Base-by-base conservation (phyloP, 2,113 vertebrate genomes). In the Mastomys coucha region DNA sequence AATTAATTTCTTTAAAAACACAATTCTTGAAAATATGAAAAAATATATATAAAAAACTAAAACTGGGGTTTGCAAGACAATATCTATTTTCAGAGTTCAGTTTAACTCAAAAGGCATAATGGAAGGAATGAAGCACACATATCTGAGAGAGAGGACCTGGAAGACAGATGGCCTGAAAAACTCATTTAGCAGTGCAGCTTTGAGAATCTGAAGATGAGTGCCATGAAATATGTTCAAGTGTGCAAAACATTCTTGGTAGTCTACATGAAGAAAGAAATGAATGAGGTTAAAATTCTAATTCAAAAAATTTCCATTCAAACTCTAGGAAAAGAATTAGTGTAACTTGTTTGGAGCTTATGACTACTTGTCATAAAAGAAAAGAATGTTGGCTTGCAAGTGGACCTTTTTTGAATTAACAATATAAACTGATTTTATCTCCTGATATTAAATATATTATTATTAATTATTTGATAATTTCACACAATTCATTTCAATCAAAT, bases 121-220 rank as follows among this genome's bases (percentile, higher is more conserved):
- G 28, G 56, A 97, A 96, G 88, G 97, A 96, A 49, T 96, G 56
- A 94, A 24, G 81, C 31, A 33, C 89, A 53, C 56, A 95, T 80
- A 92, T 81, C 22, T 94, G 88, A 51, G 63, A 93, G 85, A 28
- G 96, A 49, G 33, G 88, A 53, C 51, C 9, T 2, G 0, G 24
- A 65, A 19, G 36, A 75, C 8, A 49, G 42, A 33, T 73, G 16
- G 49, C 77, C 20, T 94, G 31, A 78, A 93, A 93, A 51, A 77
- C 2, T 51, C 36, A 69, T 49, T 70, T 88, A 8, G 70, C 65
- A 92, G 78, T 80, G 45, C 36, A 80, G n/a, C 39, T 56, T 33
- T 49, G 33, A 80, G 2, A 60, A 12, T 69, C 14, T 80, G n/a
- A 73, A 93, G 4, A 88, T 67, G 4, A 10, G 45, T 91, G 22